phyloP scores from a whole-genome alignment of 1,140 invertebrate genomes.

The Plutomurus gul region DNA sequence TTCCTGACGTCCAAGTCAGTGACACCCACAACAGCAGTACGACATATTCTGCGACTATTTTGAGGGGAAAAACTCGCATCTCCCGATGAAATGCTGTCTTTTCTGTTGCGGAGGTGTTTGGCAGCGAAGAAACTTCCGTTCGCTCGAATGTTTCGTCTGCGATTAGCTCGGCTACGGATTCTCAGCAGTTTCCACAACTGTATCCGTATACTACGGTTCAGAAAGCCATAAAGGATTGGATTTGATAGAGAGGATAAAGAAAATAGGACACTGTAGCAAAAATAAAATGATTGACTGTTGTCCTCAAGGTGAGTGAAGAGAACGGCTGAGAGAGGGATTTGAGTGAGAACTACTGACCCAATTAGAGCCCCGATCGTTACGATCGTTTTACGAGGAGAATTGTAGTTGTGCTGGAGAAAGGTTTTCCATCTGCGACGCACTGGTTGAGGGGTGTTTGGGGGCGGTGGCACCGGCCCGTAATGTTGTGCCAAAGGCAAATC shows the following conservation, averaged over 20 bases:
- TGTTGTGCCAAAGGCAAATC: not conserved
- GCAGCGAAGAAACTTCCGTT: not conserved
- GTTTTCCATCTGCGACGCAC: conserved; percentile 42
- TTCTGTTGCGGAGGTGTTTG: conserved; percentile 3
- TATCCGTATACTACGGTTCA: conserved; percentile 46
- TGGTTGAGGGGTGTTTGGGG: not conserved
- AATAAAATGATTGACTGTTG: conserved; percentile 34
- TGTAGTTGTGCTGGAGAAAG: conserved; percentile 43
- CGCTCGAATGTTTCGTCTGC: not conserved
- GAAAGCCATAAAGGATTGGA: conserved; percentile 51
- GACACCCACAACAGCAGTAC: not conserved
- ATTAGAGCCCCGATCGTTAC: conserved; percentile 44
- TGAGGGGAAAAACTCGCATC: conserved; percentile 15
- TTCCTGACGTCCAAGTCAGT: not conserved
- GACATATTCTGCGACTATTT: not conserved
- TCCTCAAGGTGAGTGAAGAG: not conserved
- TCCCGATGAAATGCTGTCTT: conserved; percentile 44
- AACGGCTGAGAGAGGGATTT: conserved; percentile 41
- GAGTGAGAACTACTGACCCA: conserved; percentile 44
- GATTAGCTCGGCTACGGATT: not conserved
- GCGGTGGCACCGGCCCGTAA: not conserved
- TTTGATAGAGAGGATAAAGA: conserved; percentile 38
- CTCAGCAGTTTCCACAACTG: conserved; percentile 44
- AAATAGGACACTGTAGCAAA: conserved; percentile 25
- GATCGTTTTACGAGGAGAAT: conserved; percentile 48